Evolutionary conservation across 1,140 invertebrate genomes (phyloP), one percentile per base, ranked within the genome.

Genomic region (Steinernema khuongi): DNA sequence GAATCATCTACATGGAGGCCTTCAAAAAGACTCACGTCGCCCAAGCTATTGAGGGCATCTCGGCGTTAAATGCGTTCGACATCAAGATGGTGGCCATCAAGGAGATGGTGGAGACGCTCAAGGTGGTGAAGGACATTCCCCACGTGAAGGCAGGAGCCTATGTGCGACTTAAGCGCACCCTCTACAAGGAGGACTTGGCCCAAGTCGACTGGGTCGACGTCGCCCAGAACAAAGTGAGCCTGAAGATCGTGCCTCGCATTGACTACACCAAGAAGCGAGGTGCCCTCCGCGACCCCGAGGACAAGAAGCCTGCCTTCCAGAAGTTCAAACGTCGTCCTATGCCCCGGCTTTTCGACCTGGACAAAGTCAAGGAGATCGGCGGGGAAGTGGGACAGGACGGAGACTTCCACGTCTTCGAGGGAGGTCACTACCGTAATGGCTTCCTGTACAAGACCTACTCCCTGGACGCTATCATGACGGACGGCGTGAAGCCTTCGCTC

Each of bases 1-100:
- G 94, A n/a, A 97, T 96, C 81, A 92, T 99, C 79, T 99, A 99
- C 82, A 91, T 99, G 78, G 96, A 99, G 86, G 92, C 96, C 0
- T 98, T 91, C 85, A 99, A 99, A 86, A 94, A 97, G 82, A 93
- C 94, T 7, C 95, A 98, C 85, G 94, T 99, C 0, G 97, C 97
- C 86, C 90, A 92, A 41, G 92, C 92, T 0, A 97, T 97, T 71
- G 90, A 95, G 75, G 94, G 94, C 81, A 91, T 99, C 71, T 77
- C 77, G 0, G 77, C 84, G 11, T 70, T 84, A 14, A 84, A 85
- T 74, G 69, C 67, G 31, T 83, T 71, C 71, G 72, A 83, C 18
- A 80, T 84, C 28, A 79, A 82, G 88, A 98, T 99, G 96, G 96
- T 99, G 18, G 94, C 96, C 0, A 96, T 98, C 73, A 95, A 94